phyloP scores from a whole-genome alignment of 2,113 vertebrate genomes.

The Halichoerus grypus region DNA sequence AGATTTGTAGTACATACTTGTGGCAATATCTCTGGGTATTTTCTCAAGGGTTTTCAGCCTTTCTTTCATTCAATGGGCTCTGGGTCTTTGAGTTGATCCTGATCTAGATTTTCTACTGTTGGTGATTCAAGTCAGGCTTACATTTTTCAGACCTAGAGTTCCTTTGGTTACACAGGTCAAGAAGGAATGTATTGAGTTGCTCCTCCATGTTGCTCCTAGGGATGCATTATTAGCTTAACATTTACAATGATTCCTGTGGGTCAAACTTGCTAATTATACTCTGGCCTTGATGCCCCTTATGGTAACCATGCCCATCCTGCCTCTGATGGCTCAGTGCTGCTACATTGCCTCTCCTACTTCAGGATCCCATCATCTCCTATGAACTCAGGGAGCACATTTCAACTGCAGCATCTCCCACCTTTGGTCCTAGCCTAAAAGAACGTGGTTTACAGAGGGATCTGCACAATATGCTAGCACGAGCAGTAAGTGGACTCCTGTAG shows the following conservation, averaged over 20 bases:
- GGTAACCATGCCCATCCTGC: neutral
- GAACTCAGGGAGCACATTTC: neutral
- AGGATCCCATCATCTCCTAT: neutral
- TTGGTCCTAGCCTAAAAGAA: neutral
- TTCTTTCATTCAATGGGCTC: neutral
- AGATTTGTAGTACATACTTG: neutral
- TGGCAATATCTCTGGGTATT: neutral
- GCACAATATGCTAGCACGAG: neutral
- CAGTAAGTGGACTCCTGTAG: no score
- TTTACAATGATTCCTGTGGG: neutral
- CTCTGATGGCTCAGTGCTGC: neutral
- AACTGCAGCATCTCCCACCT: neutral
- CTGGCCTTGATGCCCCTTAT: neutral
- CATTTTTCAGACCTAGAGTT: neutral
- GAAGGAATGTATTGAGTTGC: neutral
- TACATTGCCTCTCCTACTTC: neutral
- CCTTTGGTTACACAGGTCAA: neutral
- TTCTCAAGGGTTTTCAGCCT: neutral
- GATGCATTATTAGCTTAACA: neutral
- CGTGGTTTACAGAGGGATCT: neutral
- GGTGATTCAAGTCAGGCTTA: neutral
- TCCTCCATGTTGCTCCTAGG: neutral
- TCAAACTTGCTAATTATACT: neutral
- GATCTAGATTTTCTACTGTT: neutral
- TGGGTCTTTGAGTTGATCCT: neutral